Evolutionary conservation across 35 echinoderm and acorn worm species (phyloP), one percentile per base, ranked within the genome.

Genomic region (Lytechinus pictus): DNA sequence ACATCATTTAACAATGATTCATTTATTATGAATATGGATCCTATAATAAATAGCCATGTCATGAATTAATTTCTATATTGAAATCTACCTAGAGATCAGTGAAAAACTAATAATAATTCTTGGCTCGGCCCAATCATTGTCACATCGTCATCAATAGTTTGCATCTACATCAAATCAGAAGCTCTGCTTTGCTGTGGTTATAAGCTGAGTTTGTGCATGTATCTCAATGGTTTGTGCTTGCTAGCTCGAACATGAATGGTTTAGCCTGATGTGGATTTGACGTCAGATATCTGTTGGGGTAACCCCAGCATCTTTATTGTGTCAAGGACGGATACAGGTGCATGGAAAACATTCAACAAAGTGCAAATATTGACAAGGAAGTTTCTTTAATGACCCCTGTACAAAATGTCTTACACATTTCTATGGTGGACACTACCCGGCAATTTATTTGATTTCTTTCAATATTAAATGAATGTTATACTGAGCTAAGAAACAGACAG

Each of bases 341-440:
- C 33, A 79, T 79, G 66, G 66, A 79, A 24, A 79, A 24, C 66
- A 79, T 79, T 79, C 66, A 24, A 79, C 19, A 79, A 79, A 79
- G 19, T 79, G 66, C 66, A 79, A 79, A 79, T 79, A 79, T 79
- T 79, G 16, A 79, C 66, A 79, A 79, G 66, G 66, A n/a, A 79
- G 66, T 79, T 79, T 14, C 21, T n/a, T 16, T 5, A 79, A 79
- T n/a, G 66, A 79, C 66, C 66, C n/a, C 66, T 79, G 66, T 24
- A 79, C 33, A 79, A 79, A 79, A 79, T 79, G 66, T 79, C 66
- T 24, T 24, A 14, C 66, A 24, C 66, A n/a, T 79, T n/a, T n/a
- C n/a, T 16, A 79, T 79, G 14, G n/a, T 79, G 66, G 66, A 16
- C 2, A 24, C 19, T 79, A n/a, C 66, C 66, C 66, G 0, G n/a